Base-by-base conservation (phyloP, 2,888 invertebrate species). In the Digitonthophagus gazella region DNA sequence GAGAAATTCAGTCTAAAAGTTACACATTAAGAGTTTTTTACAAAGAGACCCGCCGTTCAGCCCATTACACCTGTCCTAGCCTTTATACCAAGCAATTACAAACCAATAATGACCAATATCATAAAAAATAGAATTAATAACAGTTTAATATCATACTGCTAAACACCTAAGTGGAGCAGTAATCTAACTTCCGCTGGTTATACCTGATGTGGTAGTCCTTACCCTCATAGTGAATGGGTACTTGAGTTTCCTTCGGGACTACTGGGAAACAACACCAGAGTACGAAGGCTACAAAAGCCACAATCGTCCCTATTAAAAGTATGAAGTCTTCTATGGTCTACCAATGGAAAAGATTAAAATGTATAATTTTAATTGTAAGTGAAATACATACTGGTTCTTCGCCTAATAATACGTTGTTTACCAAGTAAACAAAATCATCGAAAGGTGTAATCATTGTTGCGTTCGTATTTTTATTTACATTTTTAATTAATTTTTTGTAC, bases 291-390 rank as follows among this genome's bases (percentile, higher is more conserved):
- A 88, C 84, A 77, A 88, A 88, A 64, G 88, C 88, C 69, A 88
- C 88, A 73, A 88, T 76, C 22, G 88, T 88, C 22, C 88, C 88
- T 74, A 88, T 83, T 58, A 88, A 81, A 65, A 88, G 79, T 72
- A 88, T 88, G 73, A 88, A 87, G 78, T 88, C 88, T 81, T 88
- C 88, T 66, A 88, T 85, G 14, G 87, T 86, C 88, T 88, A 76
- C 22, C 79, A 74, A 76, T 75, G 65, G n/a, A 28, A 65, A 19
- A 22, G 5, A 56, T 18, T 55, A n/a, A 5, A 22, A 15, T 18
- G 28, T 65, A n/a, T 14, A 3, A 22, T 8, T 11, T n/a, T 19
- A 67, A 66, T 67, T 57, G 15, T n/a, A n/a, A 54, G 16, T 56
- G 11, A 67, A 67, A 61, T 2, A 80, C 83, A 85, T 84, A 88